phyloP scores from a whole-genome alignment of 92 coral and sea anemone genomes.

The Heliopora coerulea region DNA sequence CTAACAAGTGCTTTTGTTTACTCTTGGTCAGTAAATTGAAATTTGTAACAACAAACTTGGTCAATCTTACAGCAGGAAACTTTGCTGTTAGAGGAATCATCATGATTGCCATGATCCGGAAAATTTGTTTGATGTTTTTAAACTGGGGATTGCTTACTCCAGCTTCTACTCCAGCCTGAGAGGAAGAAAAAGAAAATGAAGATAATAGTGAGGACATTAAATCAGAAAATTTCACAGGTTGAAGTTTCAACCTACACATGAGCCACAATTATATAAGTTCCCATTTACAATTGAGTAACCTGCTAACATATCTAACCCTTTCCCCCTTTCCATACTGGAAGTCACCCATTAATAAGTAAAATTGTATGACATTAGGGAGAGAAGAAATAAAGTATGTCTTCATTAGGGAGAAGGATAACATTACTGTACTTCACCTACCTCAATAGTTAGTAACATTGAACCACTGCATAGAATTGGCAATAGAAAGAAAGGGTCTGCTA shows the following conservation, averaged over 20 bases:
- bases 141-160: constrained; percentile 84
- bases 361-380: too few species aligned
- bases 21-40: too few species aligned
- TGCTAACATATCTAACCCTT: too few species aligned
- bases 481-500: constrained; percentile 81
- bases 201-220: neutral
- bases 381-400: too few species aligned
- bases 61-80: constrained; percentile 81
- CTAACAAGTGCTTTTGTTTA: too few species aligned
- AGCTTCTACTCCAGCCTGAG: constrained; percentile 80
- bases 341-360: too few species aligned
- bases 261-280: too few species aligned
- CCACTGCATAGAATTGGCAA: constrained; percentile 82
- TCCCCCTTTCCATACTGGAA: too few species aligned
- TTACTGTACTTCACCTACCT: constrained; percentile 65
- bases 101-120: constrained; percentile 70
- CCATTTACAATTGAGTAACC: too few species aligned
- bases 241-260: too few species aligned
- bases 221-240: neutral
- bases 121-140: constrained; percentile 75
- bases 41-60: too few species aligned
- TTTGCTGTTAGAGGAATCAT: constrained; percentile 88
- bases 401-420: too few species aligned
- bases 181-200: neutral
- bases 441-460: constrained; percentile 89